phyloP scores from a whole-genome alignment of 2,888 invertebrate species.

The Dasypolia templi region DNA sequence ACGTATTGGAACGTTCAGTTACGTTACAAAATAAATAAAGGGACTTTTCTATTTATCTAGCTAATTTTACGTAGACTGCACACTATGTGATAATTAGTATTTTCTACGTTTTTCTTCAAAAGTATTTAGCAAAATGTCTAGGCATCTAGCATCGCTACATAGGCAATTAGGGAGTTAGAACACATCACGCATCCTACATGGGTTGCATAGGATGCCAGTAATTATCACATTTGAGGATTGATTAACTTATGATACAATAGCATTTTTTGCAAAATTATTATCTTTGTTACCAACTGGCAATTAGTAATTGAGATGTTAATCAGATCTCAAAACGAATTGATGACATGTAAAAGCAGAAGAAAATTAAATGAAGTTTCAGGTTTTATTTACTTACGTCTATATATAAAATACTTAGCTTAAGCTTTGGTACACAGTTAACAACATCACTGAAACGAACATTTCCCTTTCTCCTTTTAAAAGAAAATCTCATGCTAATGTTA shows the following conservation, averaged over 20 bases:
- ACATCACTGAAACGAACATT: slow-evolving; percentile 11
- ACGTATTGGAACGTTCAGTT: slow-evolving; percentile 16
- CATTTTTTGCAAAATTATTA: not conserved
- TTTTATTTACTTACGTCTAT: slow-evolving; percentile 25
- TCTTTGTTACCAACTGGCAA: not conserved
- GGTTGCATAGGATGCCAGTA: not conserved
- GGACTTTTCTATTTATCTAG: slow-evolving; percentile 1
- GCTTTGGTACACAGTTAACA: slow-evolving; percentile 22
- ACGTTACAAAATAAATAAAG: slow-evolving; percentile 18
- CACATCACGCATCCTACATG: not conserved
- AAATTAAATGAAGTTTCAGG: not conserved
- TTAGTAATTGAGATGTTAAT: not conserved
- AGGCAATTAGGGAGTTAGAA: not conserved
- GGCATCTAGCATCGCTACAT: not conserved
- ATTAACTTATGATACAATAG: not conserved
- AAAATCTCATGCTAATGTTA: slow-evolving; percentile 26
- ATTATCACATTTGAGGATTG: not conserved
- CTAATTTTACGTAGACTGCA: not conserved
- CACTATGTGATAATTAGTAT: not conserved
- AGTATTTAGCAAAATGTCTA: not conserved
- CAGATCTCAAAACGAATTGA: not conserved
- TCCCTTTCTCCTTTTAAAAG: slow-evolving; percentile 3
- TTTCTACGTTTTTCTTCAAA: not conserved
- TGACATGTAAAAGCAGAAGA: not conserved
- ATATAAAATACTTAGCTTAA: slow-evolving; percentile 8